A percentile compares a stretch with the other conserved stretches of the same genome.
Evolutionary conservation across 2,797 vertebrate genomes (phyloP).

Genomic region (Echiichthys vipera): DNA sequence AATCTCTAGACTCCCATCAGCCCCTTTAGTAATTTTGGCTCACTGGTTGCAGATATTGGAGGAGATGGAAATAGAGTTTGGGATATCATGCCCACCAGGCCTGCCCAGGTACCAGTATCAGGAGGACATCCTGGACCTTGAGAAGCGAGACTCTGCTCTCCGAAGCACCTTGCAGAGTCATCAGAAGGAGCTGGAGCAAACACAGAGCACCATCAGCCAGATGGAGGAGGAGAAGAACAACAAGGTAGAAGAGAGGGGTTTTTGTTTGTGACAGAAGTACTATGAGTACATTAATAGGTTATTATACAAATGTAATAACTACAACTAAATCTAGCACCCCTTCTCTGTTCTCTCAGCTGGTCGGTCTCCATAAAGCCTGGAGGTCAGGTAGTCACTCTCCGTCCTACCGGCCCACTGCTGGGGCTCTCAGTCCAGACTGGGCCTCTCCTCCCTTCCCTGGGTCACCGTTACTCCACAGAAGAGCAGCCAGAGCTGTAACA

Average conservation of each 20-base stretch:
- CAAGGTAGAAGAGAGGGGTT: conserved; percentile 78
- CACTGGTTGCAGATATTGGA: conserved; percentile 74
- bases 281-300: no score
- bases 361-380: conserved; percentile 82
- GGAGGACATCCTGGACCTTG: conserved; percentile 62
- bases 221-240: conserved; percentile 85
- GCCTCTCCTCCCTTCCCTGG: conserved; percentile 78
- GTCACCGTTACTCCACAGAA: conserved; percentile 82
- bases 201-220: conserved; percentile 59
- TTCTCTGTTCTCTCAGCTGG: conserved; percentile 72
- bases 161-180: conserved; percentile 62
- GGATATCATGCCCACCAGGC: conserved; percentile 71
- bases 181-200: conserved; percentile 81
- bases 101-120: conserved; percentile 59
- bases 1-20: background rate
- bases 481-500: conserved; percentile 56
- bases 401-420: conserved; percentile 62
- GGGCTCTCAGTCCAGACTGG: conserved; percentile 69
- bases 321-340: background rate
- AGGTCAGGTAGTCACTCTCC: conserved; percentile 67
- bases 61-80: conserved; percentile 78
- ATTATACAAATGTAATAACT: no score
- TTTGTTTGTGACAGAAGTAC: background rate
- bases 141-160: conserved; percentile 76
- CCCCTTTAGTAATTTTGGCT: conserved; percentile 7